Evolutionary conservation across 2,797 vertebrate genomes (phyloP), one percentile per base, ranked within the genome.

Genomic region (Dendrocincla fuliginosa): DNA sequence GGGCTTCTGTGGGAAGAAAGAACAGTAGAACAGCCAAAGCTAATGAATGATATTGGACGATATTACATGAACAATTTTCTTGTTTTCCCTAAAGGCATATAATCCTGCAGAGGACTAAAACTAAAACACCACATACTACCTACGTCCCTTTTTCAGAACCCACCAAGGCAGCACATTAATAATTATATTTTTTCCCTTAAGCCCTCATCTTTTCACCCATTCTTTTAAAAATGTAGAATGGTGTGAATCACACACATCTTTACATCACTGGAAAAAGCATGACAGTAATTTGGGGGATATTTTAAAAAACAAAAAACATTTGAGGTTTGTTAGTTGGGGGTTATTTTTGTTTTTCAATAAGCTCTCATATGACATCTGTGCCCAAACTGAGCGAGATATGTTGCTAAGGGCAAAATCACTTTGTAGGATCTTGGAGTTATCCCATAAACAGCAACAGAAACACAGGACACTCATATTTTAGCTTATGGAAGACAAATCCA

Each of bases 121-220:
- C 32, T 27, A 33, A 52, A 68, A 20, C 5, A 46, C 12, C 8
- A 16, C 19, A 16, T 22, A 2, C 19, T 20, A 23, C 39, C 19
- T 20, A 23, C 39, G 13, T n/a, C 44, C 42, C 35, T 27, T 60
- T 30, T 33, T 23, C 68, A 79, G 64, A 67, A 30, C 5, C 25
- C 18, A 12, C 32, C 47, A 20, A 5, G 12, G 30, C 57, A 47
- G 10, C 0, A 0, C 35, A 50, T 9, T 5, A n/a, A 5, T 16
- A n/a, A 41, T 15, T 22, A 20, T 10, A 2, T 47, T 30, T 61
- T 16, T 32, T 32, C 15, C 13, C 55, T 52, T 19, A 32, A 7
- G n/a, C 32, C 18, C 53, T 55, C 0, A 0, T 6, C 61, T 57
- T 61, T 61, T 15, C 39, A 28, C 37, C 59, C 28, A 15, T 25